Evolutionary conservation across 2,797 vertebrate genomes (phyloP).

Genomic region (Hydrophis major): DNA sequence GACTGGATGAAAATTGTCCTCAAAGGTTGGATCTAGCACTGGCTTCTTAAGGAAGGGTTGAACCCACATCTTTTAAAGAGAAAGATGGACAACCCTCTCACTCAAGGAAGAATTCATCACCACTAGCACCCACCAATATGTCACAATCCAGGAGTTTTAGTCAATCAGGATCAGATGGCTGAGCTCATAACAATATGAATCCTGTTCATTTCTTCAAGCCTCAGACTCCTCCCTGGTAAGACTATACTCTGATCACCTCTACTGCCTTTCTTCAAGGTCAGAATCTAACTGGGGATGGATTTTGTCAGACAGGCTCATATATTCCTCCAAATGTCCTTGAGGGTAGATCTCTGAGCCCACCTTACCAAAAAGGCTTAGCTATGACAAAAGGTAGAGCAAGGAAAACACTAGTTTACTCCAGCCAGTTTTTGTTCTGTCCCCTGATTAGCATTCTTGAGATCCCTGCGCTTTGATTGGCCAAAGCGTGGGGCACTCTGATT

Average conservation of each 20-base stretch:
- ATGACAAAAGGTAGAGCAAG: not conserved
- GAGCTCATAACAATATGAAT: not conserved
- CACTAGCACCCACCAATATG: not conserved
- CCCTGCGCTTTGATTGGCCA: no score
- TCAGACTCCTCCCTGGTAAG: not conserved
- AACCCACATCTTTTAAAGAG: no score
- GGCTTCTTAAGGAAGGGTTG: no score
- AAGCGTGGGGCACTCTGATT: no score
- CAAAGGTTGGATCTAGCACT: no score
- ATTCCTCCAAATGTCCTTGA: not conserved
- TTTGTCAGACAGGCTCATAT: not conserved
- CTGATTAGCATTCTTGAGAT: no score
- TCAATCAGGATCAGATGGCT: not conserved
- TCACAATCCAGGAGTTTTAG: not conserved
- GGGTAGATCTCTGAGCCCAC: not conserved
- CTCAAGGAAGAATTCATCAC: not conserved
- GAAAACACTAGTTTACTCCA: not conserved
- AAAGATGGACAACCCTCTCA: not conserved
- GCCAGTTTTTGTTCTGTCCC: not conserved
- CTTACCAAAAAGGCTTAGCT: not conserved
- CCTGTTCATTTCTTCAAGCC: not conserved
- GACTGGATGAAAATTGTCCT: no score
- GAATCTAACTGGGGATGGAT: not conserved
- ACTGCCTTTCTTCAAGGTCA: not conserved
- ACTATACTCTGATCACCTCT: not conserved